Base-by-base conservation (phyloP, 2,113 vertebrate species). In the Centropus bengalensis region DNA sequence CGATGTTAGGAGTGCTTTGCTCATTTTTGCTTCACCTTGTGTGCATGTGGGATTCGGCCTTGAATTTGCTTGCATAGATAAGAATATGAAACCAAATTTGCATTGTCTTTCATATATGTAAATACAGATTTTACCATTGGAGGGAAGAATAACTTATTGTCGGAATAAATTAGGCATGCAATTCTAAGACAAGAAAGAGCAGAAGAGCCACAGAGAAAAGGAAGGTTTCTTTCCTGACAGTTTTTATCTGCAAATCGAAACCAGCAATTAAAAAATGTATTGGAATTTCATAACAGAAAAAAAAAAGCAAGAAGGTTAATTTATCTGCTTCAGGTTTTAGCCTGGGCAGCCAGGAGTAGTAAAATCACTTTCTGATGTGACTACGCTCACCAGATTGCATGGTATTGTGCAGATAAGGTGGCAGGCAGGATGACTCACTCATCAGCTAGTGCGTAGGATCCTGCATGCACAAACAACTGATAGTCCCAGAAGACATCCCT, bases 401-500 rank as follows among this genome's bases (percentile, higher is more conserved):
- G 22, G 68, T 20, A 10, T 42, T 78, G 91, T 78, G 78, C 59
- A 86, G 91, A 90, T 71, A 91, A 95, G 82, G 76, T 84, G 71
- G 49, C 45, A 85, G 86, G 87, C 73, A 73, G 82, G 44, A 87
- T 96, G 96, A 96, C n/a, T 97, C 95, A 96, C 77, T 67, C 84
- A 64, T 94, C 95, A 94, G 92, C 87, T 83, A n/a, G 13, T 12
- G 67, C 58, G 73, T 90, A 52, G 82, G 92, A 96, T 93, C n/a
- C 3, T 55, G 75, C 93, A 79, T 74, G 86, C 76, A 91, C 89
- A 93, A 95, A 93, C 80, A 93, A 92, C 33, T 1, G 21, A 71
- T 54, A 70, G 67, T 94, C 86, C 80, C 89, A 90, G 62, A 64
- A 88, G 88, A 89, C 60, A 52, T 82, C 38, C 60, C 77, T 5